Conservation (phyloP, 2,888 invertebrate species). For the Pseudanteris insignis region DNA sequence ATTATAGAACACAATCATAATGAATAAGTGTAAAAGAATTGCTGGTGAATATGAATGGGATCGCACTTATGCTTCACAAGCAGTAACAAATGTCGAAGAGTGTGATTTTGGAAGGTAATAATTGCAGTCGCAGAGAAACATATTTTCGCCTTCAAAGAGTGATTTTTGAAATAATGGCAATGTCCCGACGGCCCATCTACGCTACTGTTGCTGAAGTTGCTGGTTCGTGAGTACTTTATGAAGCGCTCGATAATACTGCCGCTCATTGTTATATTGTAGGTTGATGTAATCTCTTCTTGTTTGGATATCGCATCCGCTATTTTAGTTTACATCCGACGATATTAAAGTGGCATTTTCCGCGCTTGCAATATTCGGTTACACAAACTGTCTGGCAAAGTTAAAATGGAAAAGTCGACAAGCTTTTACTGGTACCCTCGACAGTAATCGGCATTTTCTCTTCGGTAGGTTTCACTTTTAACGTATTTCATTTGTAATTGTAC, state of each 20-base stretch:
- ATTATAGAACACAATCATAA: too few species aligned
- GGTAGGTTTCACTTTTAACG: slow-evolving; percentile 19
- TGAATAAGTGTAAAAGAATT: too few species aligned
- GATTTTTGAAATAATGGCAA: slow-evolving; percentile 16
- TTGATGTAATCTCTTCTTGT: slow-evolving; percentile 45
- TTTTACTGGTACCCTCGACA: slow-evolving; percentile 30
- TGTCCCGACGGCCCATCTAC: slow-evolving; percentile 2
- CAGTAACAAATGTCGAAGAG: too few species aligned
- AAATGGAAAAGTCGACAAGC: slow-evolving; percentile 41
- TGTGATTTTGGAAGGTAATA: too few species aligned
- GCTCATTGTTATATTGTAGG: slow-evolving; percentile 44
- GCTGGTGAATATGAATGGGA: too few species aligned
- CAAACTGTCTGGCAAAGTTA: slow-evolving; percentile 39
- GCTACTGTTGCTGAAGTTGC: slow-evolving; percentile 30
- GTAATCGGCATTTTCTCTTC: slow-evolving; percentile 25
- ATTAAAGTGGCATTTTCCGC: slow-evolving; percentile 45
- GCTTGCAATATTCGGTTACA: slow-evolving; percentile 44
- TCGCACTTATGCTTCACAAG: too few species aligned
- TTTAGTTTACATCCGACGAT: slow-evolving; percentile 44
- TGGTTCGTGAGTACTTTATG: slow-evolving; percentile 39
- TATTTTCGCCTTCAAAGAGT: not conserved
- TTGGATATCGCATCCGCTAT: slow-evolving; percentile 46
- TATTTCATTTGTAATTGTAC: slow-evolving; percentile 27
- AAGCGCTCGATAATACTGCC: slow-evolving; percentile 40
- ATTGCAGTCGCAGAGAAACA: not conserved